Evolutionary conservation across 2,797 vertebrate species (phyloP).

Genomic region (Amblyopsis hoosieri): DNA sequence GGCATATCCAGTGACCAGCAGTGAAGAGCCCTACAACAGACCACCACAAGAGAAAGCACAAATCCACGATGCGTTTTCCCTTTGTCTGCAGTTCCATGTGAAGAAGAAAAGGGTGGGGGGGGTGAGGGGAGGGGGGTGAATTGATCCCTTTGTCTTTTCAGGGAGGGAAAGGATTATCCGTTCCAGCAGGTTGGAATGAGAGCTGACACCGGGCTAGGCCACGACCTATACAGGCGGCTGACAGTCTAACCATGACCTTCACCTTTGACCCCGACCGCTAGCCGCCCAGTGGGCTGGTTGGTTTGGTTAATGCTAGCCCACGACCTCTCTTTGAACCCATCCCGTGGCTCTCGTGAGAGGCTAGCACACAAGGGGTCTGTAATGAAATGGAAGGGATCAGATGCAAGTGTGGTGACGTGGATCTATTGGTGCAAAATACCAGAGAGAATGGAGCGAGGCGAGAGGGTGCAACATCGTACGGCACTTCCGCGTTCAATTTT

Average conservation of each 20-base stretch:
- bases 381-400: constrained; percentile 1
- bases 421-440: background rate
- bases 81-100: constrained; percentile 14
- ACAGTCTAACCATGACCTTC: constrained; percentile 44
- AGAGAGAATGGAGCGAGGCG: no score
- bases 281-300: constrained; percentile 29
- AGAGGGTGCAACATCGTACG: no score
- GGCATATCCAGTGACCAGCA: constrained; percentile 4
- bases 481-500: no score
- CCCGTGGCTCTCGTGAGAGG: constrained; percentile 19
- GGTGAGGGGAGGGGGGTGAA: background rate
- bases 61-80: constrained; percentile 27
- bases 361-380: constrained; percentile 2
- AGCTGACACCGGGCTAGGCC: constrained; percentile 39
- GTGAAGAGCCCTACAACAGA: constrained; percentile 2
- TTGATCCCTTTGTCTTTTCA: constrained; percentile 40
- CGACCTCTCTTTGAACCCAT: constrained; percentile 30
- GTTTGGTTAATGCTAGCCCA: constrained; percentile 38
- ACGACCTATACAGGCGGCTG: constrained; percentile 36
- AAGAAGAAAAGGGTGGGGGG: constrained; percentile 1
- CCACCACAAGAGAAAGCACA: constrained; percentile 7
- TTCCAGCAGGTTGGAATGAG: constrained; percentile 36
- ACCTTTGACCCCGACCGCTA: constrained; percentile 50
- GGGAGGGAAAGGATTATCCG: constrained; percentile 37
- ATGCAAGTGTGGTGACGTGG: background rate